Evolutionary conservation across 2,888 invertebrate genomes (phyloP), one percentile per base, ranked within the genome.

Genomic region (Mesoligia furuncula): DNA sequence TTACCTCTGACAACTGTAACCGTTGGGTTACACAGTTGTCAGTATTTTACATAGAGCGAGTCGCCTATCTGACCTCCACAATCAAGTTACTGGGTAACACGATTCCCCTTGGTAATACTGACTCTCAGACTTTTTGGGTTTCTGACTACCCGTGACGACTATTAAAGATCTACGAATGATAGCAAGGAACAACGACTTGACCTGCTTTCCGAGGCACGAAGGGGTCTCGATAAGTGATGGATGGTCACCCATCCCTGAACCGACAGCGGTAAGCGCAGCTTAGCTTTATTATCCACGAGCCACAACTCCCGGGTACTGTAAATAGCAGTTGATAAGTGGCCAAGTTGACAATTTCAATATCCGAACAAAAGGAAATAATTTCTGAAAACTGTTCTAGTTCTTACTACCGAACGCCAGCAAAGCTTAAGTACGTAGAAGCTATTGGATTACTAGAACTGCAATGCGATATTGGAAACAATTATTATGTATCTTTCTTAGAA

Each of bases 391-490:
- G 57, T 27, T 62, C 51, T 67, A 71, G 36, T 79, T 79, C 15
- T 24, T 73, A 67, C 48, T 15, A 83, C 15, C n/a, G 70, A 71
- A 68, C 83, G 51, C 45, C 54, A 39, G 42, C 80, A 68, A 51
- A 61, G 84, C 83, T 76, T 65, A 83, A 67, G 71, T 81, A 84
- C 83, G 69, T 71, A 68, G 75, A 67, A 75, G 31, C 57, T 75
- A 82, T 78, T 68, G 74, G 66, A 79, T 86, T 77, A 85, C 59
- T 57, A 36, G 79, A 83, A 85, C 75, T 76, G 73, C 67, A 87
- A 73, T 68, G 65, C 67, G 69, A 67, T 80, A 80, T 71, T 75
- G 77, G 77, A 85, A 85, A 69, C 68, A 59, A 85, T 78, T 72
- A 79, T 54, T 83, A 45, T 74, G 70, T 64, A 27, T 76, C 61